Evolutionary conservation across 2,888 invertebrate species (phyloP).

Genomic region (Troilus luridus): DNA sequence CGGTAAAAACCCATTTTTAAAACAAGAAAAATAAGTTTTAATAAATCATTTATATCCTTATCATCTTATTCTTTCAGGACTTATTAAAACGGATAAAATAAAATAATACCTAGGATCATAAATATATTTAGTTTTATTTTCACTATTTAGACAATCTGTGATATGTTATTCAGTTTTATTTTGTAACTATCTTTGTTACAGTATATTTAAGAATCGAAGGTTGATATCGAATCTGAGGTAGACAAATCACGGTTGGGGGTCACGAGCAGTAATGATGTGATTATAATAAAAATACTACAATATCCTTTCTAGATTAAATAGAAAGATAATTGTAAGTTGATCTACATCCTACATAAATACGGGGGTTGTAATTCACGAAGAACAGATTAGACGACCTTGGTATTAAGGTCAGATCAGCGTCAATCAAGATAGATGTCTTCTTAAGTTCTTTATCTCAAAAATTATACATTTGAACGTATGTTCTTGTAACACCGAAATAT

Average conservation of each 20-base stretch:
- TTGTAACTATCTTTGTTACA: not conserved
- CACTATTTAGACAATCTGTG: not conserved
- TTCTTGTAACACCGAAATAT: not conserved
- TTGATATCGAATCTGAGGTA: not conserved
- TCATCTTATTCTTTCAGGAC: too few species aligned
- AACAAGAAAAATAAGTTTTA: too few species aligned
- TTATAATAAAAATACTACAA: not conserved
- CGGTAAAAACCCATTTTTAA: too few species aligned
- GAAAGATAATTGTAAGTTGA: not conserved
- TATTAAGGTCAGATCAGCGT: not conserved
- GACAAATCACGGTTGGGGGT: not conserved
- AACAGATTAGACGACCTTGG: slow-evolving; percentile 3
- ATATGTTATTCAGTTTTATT: not conserved
- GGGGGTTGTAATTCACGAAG: not conserved
- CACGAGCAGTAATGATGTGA: not conserved
- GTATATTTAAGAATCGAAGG: not conserved
- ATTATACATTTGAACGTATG: not conserved
- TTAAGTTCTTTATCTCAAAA: not conserved
- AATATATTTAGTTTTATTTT: too few species aligned
- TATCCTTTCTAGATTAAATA: not conserved
- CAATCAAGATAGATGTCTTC: not conserved
- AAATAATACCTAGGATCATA: too few species aligned
- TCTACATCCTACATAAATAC: not conserved
- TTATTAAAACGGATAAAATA: too few species aligned
- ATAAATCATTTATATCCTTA: too few species aligned